Percentiles rank a stretch among this genome's conserved stretches.
These are phyloP conservation scores for Orthosia incerta DNA, from an alignment of 2,888 invertebrate genomes.

Conservation along the genomic window DNA sequence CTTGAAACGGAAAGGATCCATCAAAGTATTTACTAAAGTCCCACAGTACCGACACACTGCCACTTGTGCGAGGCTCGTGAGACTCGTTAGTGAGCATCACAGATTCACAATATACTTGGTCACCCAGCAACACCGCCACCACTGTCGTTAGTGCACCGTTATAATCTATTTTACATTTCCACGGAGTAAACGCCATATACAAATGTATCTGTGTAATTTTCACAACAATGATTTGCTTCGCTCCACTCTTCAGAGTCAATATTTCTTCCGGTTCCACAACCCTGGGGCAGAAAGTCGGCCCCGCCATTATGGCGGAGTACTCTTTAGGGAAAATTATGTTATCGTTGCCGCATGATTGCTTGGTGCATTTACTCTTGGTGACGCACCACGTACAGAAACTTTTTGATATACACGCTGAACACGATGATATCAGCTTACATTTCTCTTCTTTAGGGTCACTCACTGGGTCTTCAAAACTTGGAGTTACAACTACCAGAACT, in stretches of 20 bases:
- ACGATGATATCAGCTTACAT: constrained; percentile 73
- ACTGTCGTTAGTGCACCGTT: constrained; percentile 70
- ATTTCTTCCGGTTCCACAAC: constrained; percentile 74
- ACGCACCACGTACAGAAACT: constrained; percentile 83
- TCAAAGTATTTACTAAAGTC: constrained; percentile 81
- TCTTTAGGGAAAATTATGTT: constrained; percentile 82
- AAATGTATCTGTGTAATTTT: constrained; percentile 84
- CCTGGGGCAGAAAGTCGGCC: constrained; percentile 81
- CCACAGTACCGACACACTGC: constrained; percentile 80
- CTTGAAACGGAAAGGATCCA: constrained; percentile 76
- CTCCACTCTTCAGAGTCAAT: constrained; percentile 76
- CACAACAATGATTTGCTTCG: constrained; percentile 73
- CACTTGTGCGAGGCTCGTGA: constrained; percentile 71
- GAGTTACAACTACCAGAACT: constrained; percentile 45
- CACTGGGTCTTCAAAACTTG: constrained; percentile 43
- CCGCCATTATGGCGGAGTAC: constrained; percentile 79
- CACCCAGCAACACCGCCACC: constrained; percentile 75
- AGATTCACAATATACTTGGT: constrained; percentile 79
- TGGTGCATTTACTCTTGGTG: constrained; percentile 83
- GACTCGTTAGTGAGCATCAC: constrained; percentile 77
- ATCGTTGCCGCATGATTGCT: constrained; percentile 82
- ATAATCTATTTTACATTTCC: constrained; percentile 79
- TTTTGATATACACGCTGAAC: constrained; percentile 76
- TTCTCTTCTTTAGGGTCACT: constrained; percentile 60
- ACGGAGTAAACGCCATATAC: constrained; percentile 85